phyloP scores from a whole-genome alignment of 2,888 invertebrate genomes.

The Imbricaverruca yamaguchii region DNA sequence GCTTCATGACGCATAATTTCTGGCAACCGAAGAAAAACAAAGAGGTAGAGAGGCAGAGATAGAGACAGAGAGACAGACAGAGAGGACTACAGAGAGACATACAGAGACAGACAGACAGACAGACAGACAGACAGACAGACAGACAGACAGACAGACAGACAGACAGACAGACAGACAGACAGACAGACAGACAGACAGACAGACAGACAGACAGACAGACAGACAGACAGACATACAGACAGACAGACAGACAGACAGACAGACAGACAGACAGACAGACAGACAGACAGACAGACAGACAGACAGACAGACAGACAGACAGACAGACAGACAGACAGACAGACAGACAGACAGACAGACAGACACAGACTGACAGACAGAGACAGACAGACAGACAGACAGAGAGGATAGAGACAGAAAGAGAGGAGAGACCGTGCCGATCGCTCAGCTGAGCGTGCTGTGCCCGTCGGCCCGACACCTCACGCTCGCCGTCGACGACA shows the following conservation, averaged over 20 bases:
- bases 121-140: neutral
- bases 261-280: neutral
- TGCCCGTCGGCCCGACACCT: too few species aligned
- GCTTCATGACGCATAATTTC: neutral
- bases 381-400: neutral
- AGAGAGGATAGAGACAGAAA: neutral
- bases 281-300: neutral
- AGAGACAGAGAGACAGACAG: neutral
- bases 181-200: neutral
- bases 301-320: neutral
- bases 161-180: neutral
- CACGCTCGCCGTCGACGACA: too few species aligned
- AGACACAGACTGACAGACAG: neutral
- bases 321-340: neutral
- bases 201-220: neutral
- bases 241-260: neutral
- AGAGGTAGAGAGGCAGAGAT: neutral
- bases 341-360: neutral
- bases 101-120: neutral
- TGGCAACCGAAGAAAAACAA: neutral
- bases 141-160: neutral
- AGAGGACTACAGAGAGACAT: neutral
- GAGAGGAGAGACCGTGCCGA: too few species aligned
- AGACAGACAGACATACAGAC: too few species aligned
- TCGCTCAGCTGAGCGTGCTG: too few species aligned